Base-by-base conservation (phyloP, 2,797 vertebrate species). In the Brotula barbata region DNA sequence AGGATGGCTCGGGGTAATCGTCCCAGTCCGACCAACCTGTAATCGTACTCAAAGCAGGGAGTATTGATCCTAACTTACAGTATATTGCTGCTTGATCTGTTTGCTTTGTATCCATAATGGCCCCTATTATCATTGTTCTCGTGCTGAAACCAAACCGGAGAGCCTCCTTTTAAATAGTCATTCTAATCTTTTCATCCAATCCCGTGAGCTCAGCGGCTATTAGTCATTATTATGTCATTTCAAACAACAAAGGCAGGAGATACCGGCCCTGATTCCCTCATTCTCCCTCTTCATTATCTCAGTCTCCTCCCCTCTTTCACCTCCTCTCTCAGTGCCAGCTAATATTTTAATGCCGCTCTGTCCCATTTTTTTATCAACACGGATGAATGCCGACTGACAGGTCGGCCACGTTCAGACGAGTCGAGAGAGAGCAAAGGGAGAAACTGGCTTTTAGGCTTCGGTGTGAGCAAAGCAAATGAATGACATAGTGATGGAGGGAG, bases 371-470 rank as follows among this genome's bases (percentile, higher is more conserved):
- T 71, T 77, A 77, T 82, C 80, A 73, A 65, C 73, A 31, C 61
- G 63, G 81, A 77, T 81, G 85, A 33, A 84, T 70, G 60, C 75
- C 75, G 81, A 87, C 53, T 79, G 82, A 79, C 82, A 70, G 82
- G 67, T 87, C 68, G 69, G 55, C 73, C 43, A 21, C 72, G 68
- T 69, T 70, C 70, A 49, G 58, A 66, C 51, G 61, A 65, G 52
- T 66, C 66, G 71, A 41, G 49, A 10, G 53, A 62, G 75, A 64
- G 78, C 37, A 67, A 48, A 58, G 49, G 25, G 49, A 58, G 46
- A 33, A 6, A 62, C 66, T 80, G 83, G 63, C 51, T 71, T 52
- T 33, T 53, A 61, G 64, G 68, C 69, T 73, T 82, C 71, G 75
- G 75, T 70, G 69, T 73, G 77, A 80, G 76, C 71, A 79, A 63